Evolutionary conservation across 1,140 invertebrate species (phyloP), one percentile per base, ranked within the genome.

Genomic region (Dendroctonus valens): DNA sequence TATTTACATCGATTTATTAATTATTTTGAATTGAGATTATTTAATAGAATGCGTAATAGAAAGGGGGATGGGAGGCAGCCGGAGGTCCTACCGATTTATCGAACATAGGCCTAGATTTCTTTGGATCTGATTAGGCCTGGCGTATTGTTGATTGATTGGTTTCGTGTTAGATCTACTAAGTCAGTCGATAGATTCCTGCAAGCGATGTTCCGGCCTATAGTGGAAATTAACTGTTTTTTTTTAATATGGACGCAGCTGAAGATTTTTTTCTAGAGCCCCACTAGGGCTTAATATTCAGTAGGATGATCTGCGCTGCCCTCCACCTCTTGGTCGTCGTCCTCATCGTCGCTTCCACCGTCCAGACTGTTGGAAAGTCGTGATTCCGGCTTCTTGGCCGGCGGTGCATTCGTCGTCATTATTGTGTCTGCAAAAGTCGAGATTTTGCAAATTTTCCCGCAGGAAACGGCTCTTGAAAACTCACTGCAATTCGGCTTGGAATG

Each of bases 401-500:
- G 74, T 74, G 79, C 76, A 76, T 80, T 80, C 77, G 73, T 80
- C 78, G 85, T 85, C 26, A 87, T 77, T 68, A 87, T 81, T 69
- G 83, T 79, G 69, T 86, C 85, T 84, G 77, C 69, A 72, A 77
- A 50, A 58, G 15, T 41, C 26, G 26, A 26, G 26, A 26, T 26
- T 26, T 26, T 26, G 26, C 26, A 26, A 26, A 1, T 3, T 26
- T 26, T 26, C 26, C 26, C 3, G 26, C 26, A 26, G 44, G 44
- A 46, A 52, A 52, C 8, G 0, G 15, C 50, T 12, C 5, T 52
- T 11, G 37, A 44, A 46, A 6, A 59, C 5, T 12, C 5, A 46
- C 84, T 84, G 79, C 94, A 96, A 77, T 90, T 87, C 60, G 91
- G 91, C 81, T 90, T 91, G 72, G 91, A 91, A 75, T 87, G 84